A percentile compares a stretch with the other conserved stretches of the same genome.
Evolutionary conservation across 2,888 invertebrate species (phyloP).

Genomic region (Tricholauxania praeusta): DNA sequence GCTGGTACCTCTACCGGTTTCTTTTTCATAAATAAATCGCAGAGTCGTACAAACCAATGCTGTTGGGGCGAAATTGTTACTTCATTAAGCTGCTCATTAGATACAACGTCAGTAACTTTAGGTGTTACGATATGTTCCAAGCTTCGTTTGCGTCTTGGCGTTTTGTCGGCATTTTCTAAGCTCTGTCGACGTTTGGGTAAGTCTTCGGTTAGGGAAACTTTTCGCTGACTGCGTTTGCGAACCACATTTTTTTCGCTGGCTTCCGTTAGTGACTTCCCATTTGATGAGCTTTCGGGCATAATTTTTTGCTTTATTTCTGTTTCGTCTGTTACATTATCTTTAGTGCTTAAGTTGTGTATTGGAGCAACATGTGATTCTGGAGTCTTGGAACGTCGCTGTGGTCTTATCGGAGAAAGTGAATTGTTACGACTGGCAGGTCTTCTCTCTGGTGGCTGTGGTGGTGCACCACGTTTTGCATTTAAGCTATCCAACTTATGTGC

Average conservation of each 20-base stretch:
- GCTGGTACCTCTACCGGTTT: conserved; percentile 29
- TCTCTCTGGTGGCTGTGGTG: conserved; percentile 50
- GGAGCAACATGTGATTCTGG: conserved; percentile 55
- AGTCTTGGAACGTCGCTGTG: conserved; percentile 61
- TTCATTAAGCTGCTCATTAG: background rate
- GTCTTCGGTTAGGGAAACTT: conserved; percentile 13
- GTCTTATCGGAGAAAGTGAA: conserved; percentile 63
- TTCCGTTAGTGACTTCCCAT: background rate
- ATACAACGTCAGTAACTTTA: background rate
- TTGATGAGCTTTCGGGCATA: background rate
- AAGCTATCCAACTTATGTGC: background rate
- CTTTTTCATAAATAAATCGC: conserved; percentile 30
- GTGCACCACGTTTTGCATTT: conserved; percentile 53
- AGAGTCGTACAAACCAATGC: conserved; percentile 25
- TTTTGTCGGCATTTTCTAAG: conserved; percentile 36
- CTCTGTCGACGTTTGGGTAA: conserved; percentile 39
- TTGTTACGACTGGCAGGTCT: conserved; percentile 58
- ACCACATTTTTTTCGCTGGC: conserved; percentile 17
- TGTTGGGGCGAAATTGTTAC: background rate
- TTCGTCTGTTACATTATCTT: background rate
- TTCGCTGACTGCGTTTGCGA: conserved; percentile 31
- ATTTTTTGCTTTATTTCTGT: conserved; percentile 26
- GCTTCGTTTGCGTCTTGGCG: background rate
- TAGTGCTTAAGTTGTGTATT: conserved; percentile 4
- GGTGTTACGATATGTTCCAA: background rate